Conservation (phyloP, 2,888 invertebrate species). For the Ennomos erosarius region DNA sequence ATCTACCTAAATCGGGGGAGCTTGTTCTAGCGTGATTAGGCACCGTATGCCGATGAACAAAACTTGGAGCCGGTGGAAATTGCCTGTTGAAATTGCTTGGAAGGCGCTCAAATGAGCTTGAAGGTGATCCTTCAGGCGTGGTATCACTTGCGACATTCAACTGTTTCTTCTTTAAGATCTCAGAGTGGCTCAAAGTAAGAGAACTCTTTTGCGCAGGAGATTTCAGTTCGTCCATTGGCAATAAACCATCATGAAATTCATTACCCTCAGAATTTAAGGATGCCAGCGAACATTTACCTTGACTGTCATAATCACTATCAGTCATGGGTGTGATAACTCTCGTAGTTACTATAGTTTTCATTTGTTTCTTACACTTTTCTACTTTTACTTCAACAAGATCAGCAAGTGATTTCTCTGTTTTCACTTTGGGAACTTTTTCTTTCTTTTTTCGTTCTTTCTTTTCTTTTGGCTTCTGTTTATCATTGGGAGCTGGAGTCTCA, state of each 20-base stretch:
- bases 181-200: slow-evolving; percentile 29
- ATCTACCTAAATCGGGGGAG: slow-evolving; percentile 18
- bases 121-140: slow-evolving; percentile 6
- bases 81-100: slow-evolving; percentile 4
- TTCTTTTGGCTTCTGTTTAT: slow-evolving; percentile 41
- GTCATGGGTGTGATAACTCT: slow-evolving; percentile 38
- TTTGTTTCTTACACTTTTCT: slow-evolving; percentile 37
- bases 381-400: slow-evolving; percentile 69
- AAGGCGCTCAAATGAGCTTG: slow-evolving; percentile 2
- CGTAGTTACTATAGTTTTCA: slow-evolving; percentile 15
- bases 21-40: slow-evolving; percentile 1
- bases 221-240: slow-evolving; percentile 67
- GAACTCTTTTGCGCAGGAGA: slow-evolving; percentile 51
- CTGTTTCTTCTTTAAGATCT: slow-evolving; percentile 27
- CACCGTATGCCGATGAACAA: slow-evolving; percentile 5
- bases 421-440: slow-evolving; percentile 38
- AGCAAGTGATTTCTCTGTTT: slow-evolving; percentile 47
- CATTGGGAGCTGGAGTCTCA: slow-evolving; percentile 33
- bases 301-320: slow-evolving; percentile 64
- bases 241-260: slow-evolving; percentile 64
- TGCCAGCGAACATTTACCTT: slow-evolving; percentile 59
- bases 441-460: slow-evolving; percentile 50
- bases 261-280: slow-evolving; percentile 55
- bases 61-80: slow-evolving; percentile 22
- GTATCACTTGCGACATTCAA: slow-evolving; percentile 12